Evolutionary conservation across 2,888 invertebrate species (phyloP), one percentile per base, ranked within the genome.

Genomic region (Sarcophaga variegata): DNA sequence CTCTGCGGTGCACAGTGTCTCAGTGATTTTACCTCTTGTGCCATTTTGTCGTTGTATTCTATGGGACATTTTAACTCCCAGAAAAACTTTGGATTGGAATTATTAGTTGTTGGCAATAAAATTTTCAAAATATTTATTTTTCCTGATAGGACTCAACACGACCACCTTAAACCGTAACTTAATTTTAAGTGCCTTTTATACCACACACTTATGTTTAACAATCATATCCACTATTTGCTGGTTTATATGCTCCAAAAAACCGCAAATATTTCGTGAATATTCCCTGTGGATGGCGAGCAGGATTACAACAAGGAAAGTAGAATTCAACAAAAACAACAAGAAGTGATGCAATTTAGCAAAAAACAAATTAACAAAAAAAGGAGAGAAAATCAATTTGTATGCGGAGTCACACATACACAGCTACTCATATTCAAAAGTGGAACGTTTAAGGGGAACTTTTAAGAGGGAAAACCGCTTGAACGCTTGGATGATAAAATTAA

Each of bases 401-500:
- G 37, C 8, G 37, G 10, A 10, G 2, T 37, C 3, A 10, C 8
- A 37, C 10, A 37, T 2, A 10, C 37, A 37, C 3, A 6, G 37
- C 0, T 6, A 37, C 37, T 37, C 37, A 10, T 37, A 37, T 37
- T 37, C 37, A 8, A 37, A 37, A 37, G 0, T 37, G 37, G 37
- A 37, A 37, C 37, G 37, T 37, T 37, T 6, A 37, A 37, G 37
- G 37, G 6, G 37, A 37, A 37, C 37, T 37, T 37, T 37, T 37
- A n/a, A 62, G 20, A 80, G 45, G n/a, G 37, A 37, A 64, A 12
- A n/a, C 63, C 12, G 37, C 37, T 72, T 71, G 20, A 80, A 72
- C 59, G 66, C 66, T 59, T 59, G 60, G 54, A 64, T 66, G 66
- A 80, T 60, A 47, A 45, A 72, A 72, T 71, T 64, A 80, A 71